Evolutionary conservation across 2,888 invertebrate genomes (phyloP).

Genomic region (Colletes collaris): DNA sequence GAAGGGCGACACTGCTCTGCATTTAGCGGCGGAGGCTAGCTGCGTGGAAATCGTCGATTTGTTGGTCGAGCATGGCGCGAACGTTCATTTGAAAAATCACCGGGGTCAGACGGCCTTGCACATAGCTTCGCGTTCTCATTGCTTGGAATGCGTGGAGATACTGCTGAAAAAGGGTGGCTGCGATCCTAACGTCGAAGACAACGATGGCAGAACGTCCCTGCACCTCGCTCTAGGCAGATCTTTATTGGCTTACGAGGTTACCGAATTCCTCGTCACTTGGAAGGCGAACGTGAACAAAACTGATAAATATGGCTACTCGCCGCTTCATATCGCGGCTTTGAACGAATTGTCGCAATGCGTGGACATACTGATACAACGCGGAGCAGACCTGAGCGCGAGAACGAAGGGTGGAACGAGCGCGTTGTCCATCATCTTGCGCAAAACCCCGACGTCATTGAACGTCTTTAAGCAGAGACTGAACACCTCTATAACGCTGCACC

Average conservation of each 20-base stretch:
- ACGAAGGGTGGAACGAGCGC: conserved; percentile 95
- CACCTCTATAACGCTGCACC: conserved; percentile 90
- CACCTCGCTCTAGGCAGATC: conserved; percentile 94
- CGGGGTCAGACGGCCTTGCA: conserved; percentile 94
- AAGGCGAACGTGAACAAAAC: conserved; percentile 92
- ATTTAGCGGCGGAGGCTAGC: conserved; percentile 94
- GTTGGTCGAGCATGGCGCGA: conserved; percentile 89
- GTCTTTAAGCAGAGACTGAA: conserved; percentile 93
- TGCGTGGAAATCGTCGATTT: conserved; percentile 92
- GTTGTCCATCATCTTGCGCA: conserved; percentile 92
- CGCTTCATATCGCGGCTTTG: conserved; percentile 92
- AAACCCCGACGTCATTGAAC: conserved; percentile 93
- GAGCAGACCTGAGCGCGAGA: conserved; percentile 94
- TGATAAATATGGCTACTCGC: conserved; percentile 93
- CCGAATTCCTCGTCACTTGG: conserved; percentile 91
- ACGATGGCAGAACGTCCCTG: conserved; percentile 91
- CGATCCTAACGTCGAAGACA: conserved; percentile 91
- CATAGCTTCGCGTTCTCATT: conserved; percentile 91
- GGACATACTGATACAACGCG: conserved; percentile 92
- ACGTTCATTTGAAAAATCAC: conserved; percentile 89
- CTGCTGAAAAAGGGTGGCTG: conserved; percentile 90
- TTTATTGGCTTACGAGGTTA: conserved; percentile 91
- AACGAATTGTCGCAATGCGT: conserved; percentile 94
- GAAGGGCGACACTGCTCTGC: conserved; percentile 91
- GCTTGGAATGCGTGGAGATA: conserved; percentile 91